These are phyloP conservation scores for Alosa sapidissima DNA, from an alignment of 2,797 vertebrate species.

Conservation along the genomic window DNA sequence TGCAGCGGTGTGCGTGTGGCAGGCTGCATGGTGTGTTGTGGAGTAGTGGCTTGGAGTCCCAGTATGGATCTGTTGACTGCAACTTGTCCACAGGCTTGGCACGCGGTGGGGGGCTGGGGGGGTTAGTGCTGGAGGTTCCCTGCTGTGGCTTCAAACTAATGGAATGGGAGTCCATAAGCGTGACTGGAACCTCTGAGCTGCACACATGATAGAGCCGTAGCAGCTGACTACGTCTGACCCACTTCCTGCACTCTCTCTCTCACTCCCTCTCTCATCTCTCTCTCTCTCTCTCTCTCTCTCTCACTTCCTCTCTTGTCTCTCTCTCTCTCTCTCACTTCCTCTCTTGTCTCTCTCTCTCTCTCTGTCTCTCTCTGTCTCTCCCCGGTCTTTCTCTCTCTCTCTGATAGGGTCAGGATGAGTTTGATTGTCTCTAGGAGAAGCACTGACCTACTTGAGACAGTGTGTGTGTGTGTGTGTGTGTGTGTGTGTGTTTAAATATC, in stretches of 20 bases:
- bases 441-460: constrained; percentile 67
- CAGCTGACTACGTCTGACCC: constrained; percentile 77
- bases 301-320: no score
- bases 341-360: background rate
- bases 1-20: background rate
- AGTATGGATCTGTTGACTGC: constrained; percentile 60
- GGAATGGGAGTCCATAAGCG: constrained; percentile 44
- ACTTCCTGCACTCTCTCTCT: constrained; percentile 53
- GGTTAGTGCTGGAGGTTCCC: constrained; percentile 39
- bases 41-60: constrained; percentile 66
- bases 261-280: no score
- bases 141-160: constrained; percentile 47
- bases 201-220: constrained; percentile 64
- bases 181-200: constrained; percentile 49
- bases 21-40: background rate
- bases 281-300: no score
- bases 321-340: background rate
- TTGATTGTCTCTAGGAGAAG: constrained; percentile 55
- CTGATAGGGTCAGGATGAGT: constrained; percentile 40
- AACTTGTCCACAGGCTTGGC: constrained; percentile 45
- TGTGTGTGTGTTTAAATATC: constrained; percentile 40
- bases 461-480: constrained; percentile 18
- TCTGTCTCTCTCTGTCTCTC: background rate
- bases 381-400: background rate
- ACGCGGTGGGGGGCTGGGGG: background rate